phyloP scores from a whole-genome alignment of 2,797 vertebrate genomes.

The Microctenopoma steveboyesi region DNA sequence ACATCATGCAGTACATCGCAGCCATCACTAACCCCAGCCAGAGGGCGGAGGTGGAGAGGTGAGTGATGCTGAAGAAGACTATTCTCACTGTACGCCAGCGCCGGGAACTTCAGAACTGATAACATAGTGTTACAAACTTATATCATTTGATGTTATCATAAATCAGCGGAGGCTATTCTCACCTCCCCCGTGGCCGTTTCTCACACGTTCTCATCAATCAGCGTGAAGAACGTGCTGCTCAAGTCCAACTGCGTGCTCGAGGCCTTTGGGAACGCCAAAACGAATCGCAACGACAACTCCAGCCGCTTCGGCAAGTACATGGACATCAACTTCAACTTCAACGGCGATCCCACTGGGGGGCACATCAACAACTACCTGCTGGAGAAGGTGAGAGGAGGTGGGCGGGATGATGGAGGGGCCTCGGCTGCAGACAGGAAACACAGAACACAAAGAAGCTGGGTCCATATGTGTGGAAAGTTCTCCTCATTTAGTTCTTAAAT shows the following conservation, averaged over 20 bases:
- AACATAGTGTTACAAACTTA: neutral
- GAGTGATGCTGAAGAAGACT: conserved; percentile 41
- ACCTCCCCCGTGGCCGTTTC: conserved; percentile 10
- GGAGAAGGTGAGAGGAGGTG: conserved; percentile 87
- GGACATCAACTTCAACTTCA: conserved; percentile 98
- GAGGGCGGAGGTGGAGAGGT: conserved; percentile 92
- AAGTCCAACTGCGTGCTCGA: conserved; percentile 95
- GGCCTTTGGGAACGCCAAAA: conserved; percentile 94
- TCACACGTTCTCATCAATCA: conserved; percentile 52
- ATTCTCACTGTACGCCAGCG: neutral
- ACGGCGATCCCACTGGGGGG: conserved; percentile 92
- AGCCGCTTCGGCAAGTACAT: conserved; percentile 97
- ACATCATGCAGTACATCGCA: conserved; percentile 96
- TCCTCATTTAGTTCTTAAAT: conserved; percentile 47
- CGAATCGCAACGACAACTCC: conserved; percentile 95
- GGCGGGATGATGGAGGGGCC: neutral
- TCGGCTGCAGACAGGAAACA: neutral
- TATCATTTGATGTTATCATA: conserved; percentile 11
- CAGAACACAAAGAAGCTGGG: neutral
- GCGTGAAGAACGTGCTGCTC: conserved; percentile 91
- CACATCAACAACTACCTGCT: conserved; percentile 96
- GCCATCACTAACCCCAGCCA: conserved; percentile 93
- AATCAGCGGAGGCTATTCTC: conserved; percentile 17
- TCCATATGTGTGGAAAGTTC: conserved; percentile 19
- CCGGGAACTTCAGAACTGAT: neutral